phyloP scores from a whole-genome alignment of 2,797 vertebrate species.

The Chaetophractus vellerosus region DNA sequence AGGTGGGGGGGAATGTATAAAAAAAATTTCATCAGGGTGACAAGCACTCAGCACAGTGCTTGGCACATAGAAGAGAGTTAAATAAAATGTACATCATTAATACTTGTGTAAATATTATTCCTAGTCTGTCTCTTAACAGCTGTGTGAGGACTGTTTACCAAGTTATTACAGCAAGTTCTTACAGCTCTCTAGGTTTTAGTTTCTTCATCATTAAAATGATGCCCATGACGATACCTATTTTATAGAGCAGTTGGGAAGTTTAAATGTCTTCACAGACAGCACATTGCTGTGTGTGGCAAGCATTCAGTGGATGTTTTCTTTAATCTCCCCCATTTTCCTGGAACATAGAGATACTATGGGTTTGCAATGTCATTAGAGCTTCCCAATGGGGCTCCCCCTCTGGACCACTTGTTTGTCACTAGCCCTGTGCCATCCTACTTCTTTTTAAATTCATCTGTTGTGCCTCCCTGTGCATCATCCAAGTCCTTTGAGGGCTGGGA shows the following conservation, averaged over 20 bases:
- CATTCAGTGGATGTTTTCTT: neutral
- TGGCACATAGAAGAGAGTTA: neutral
- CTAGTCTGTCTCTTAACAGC: neutral
- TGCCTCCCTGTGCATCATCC: neutral
- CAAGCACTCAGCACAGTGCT: no score
- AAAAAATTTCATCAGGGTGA: neutral
- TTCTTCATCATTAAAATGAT: neutral
- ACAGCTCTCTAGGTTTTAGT: neutral
- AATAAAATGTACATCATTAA: neutral
- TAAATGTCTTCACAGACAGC: neutral
- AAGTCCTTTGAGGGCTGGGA: neutral
- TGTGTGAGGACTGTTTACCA: neutral
- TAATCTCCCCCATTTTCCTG: neutral
- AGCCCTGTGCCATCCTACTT: neutral
- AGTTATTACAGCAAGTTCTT: neutral
- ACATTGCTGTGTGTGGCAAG: accelerated
- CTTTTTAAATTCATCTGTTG: neutral
- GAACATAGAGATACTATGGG: neutral
- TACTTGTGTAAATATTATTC: neutral
- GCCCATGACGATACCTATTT: neutral
- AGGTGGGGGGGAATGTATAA: no score
- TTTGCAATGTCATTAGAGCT: neutral
- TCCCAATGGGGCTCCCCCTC: neutral
- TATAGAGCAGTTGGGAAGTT: neutral
- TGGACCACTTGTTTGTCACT: neutral